Evolutionary conservation across 2,888 invertebrate genomes (phyloP).

Genomic region (Scaptomyza tumidula): DNA sequence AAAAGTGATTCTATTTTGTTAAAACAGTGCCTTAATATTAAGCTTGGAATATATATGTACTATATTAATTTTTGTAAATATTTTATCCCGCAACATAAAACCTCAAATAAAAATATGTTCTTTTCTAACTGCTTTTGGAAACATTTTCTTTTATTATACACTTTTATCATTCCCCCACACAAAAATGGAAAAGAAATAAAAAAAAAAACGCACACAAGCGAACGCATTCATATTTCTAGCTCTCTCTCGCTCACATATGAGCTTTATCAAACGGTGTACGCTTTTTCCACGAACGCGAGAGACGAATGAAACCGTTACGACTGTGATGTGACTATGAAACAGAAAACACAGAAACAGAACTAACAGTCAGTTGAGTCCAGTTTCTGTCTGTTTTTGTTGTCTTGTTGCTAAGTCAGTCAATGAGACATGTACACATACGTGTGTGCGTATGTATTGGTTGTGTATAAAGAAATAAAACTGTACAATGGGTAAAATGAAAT

Average conservation of each 20-base stretch:
- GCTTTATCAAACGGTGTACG: constrained; percentile 45
- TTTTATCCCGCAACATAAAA: constrained; percentile 7
- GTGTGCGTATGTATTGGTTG: neutral
- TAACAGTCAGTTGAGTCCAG: constrained; percentile 25
- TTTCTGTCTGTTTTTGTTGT: constrained; percentile 31
- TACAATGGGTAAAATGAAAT: constrained; percentile 50
- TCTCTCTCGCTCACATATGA: constrained; percentile 62
- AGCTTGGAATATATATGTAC: constrained; percentile 64
- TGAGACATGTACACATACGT: constrained; percentile 33
- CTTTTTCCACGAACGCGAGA: constrained; percentile 41
- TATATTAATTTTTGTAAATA: constrained; percentile 17
- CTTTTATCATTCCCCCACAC: constrained; percentile 62
- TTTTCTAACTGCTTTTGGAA: constrained; percentile 44
- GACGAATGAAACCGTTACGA: constrained; percentile 64
- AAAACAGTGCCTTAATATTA: constrained; percentile 54
- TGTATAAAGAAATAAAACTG: constrained; percentile 59
- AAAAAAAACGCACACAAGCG: constrained; percentile 9
- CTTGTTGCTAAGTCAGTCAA: constrained; percentile 76
- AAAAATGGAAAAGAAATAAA: constrained; percentile 10
- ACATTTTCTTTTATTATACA: constrained; percentile 66
- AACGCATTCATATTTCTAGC: constrained; percentile 56
- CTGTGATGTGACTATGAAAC: constrained; percentile 24
- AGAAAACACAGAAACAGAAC: constrained; percentile 39
- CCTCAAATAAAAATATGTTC: constrained; percentile 39
- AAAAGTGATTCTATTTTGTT: constrained; percentile 26